Evolutionary conservation across 2,113 vertebrate genomes (phyloP), one percentile per base, ranked within the genome.

Genomic region (Myxocyprinus asiaticus): DNA sequence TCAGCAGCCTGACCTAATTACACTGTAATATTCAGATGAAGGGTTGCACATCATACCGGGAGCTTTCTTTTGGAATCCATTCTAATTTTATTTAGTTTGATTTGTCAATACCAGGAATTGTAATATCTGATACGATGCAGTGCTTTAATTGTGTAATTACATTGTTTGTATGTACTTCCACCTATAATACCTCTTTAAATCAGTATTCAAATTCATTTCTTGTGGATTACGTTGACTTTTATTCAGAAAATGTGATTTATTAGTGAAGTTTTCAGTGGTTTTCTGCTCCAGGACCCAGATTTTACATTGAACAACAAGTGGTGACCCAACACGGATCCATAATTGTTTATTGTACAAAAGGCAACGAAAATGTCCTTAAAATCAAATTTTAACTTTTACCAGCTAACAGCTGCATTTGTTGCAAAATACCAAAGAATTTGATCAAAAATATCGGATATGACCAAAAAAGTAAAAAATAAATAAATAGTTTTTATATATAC

Each of bases 1-100:
- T 91, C 91, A 94, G 91, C 90, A 92, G 91, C 88, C 82, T 93
- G 91, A 92, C 93, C 92, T 93, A 94, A 93, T 94, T 94, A 93
- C 89, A 87, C 86, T 67, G 88, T 92, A 88, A 90, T 91, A 92
- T 92, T 92, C 92, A 91, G 90, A 92, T 91, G 90, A 89, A 83
- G 79, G 22, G 87, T 90, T 67, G 87, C 87, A 85, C 66, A 42
- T 77, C 79, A 63, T 75, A 81, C 67, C 9, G 43, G 75, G 56
- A 88, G 87, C 81, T 90, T 87, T 87, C 62, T 65, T 91, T 89
- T 88, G 88, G 90, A 92, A 92, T 92, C 89, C 89, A 92, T 93
- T 90, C 90, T 92, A 92, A 93, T 91, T 90, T 90, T 89, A 80
- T 92, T 92, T 92, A 86, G 89, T 81, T 76, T 66, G 76, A 89